Conservation (phyloP, 1,140 invertebrate species). For the Campoletis sonorensis region DNA sequence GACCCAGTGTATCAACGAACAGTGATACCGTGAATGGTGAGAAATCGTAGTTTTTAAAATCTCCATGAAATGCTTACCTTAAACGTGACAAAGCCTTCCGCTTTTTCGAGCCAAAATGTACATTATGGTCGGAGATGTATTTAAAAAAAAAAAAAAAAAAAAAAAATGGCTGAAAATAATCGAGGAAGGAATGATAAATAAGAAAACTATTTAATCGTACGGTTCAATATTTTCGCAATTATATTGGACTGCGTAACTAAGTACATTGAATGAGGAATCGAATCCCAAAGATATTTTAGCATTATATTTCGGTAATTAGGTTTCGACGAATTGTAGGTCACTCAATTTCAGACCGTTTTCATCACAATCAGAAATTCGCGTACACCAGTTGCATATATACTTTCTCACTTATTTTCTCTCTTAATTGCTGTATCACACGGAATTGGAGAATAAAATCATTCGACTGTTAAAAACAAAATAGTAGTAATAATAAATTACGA, state of each 20-base stretch:
- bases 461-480: too few species aligned
- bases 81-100: too few species aligned
- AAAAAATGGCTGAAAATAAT: not conserved
- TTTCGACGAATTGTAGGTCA: constrained; percentile 51
- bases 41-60: too few species aligned
- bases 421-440: too few species aligned
- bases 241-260: constrained; percentile 74
- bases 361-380: not conserved
- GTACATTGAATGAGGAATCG: constrained; percentile 74
- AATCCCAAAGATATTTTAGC: constrained; percentile 70
- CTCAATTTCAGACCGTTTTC: constrained; percentile 16
- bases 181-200: not conserved
- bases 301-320: constrained; percentile 69
- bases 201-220: constrained; percentile 54
- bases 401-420: constrained; percentile 24
- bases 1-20: too few species aligned
- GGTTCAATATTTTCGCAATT: constrained; percentile 69
- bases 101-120: not conserved
- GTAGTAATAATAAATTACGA: too few species aligned
- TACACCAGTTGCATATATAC: constrained; percentile 19
- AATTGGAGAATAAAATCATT: too few species aligned
- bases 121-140: too few species aligned
- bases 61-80: too few species aligned
- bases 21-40: too few species aligned
- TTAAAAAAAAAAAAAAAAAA: too few species aligned